A percentile compares a stretch with the other conserved stretches of the same genome.
These are phyloP conservation scores for Sarcophaga caerulescens DNA, from an alignment of 2,888 invertebrate species.

Conservation along the genomic window DNA sequence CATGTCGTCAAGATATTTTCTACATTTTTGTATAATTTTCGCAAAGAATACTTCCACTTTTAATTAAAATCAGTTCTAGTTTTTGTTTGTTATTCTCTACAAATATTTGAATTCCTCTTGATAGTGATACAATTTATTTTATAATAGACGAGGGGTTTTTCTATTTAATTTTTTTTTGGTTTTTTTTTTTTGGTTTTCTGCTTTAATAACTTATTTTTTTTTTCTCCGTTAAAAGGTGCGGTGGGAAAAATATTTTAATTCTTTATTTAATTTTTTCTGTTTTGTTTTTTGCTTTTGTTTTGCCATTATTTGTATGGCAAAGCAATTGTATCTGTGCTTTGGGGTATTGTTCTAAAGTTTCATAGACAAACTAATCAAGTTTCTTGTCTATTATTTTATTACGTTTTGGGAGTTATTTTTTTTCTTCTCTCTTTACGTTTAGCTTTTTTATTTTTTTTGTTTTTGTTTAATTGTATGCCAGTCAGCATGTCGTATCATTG, in stretches of 20 bases:
- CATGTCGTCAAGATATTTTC: too few species aligned
- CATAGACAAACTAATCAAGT: conserved; percentile 48
- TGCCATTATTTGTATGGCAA: neutral
- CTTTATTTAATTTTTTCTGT: conserved; percentile 40
- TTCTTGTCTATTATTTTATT: conserved; percentile 11
- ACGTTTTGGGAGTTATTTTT: conserved; percentile 42
- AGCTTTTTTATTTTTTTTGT: too few species aligned
- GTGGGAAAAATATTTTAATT: conserved; percentile 64
- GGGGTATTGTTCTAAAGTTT: conserved; percentile 48
- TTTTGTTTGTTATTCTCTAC: neutral
- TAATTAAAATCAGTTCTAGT: too few species aligned
- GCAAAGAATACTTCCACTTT: too few species aligned
- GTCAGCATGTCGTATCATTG: conserved; percentile 34
- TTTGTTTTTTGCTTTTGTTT: conserved; percentile 2
- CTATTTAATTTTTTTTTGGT: neutral
- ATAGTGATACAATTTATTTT: conserved; percentile 44
- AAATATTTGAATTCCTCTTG: conserved; percentile 52
- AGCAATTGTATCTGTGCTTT: conserved; percentile 2
- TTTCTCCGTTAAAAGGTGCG: conserved; percentile 51
- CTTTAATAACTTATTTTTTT: conserved; percentile 7
- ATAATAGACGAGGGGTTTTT: conserved; percentile 15
- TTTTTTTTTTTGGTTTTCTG: neutral
- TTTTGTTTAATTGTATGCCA: conserved; percentile 3
- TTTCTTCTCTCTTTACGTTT: neutral
- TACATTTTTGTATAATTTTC: too few species aligned